Evolutionary conservation across 2,888 invertebrate species (phyloP).

Genomic region (Pristionchus entomophagus): DNA sequence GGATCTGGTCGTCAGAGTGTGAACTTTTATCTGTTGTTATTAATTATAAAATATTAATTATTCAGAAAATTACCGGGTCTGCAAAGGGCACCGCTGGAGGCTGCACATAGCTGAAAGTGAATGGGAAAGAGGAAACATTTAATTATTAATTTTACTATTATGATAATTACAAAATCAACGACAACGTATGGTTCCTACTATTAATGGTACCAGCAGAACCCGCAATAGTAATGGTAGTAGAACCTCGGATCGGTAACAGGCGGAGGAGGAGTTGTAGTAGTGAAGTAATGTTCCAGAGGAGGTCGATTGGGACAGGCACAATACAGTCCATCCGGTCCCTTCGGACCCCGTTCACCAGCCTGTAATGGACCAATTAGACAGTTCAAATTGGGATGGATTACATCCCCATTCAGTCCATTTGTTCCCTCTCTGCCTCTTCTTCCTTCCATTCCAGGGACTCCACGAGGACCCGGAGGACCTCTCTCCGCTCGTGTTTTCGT

Average conservation of each 20-base stretch:
- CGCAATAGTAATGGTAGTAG: constrained; percentile 20
- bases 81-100: not conserved
- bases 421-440: constrained; percentile 18
- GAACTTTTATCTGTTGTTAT: not conserved
- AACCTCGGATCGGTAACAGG: not conserved
- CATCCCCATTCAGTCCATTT: not conserved
- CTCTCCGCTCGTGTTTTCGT: not conserved
- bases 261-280: not conserved
- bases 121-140: not conserved
- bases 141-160: not conserved
- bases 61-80: not conserved
- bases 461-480: not conserved
- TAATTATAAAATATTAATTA: not conserved
- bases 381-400: not conserved
- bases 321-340: constrained; percentile 16
- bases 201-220: not conserved
- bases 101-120: not conserved
- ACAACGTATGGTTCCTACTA: not conserved
- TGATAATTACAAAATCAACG: not conserved
- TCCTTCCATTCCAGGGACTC: constrained; percentile 3
- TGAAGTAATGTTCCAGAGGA: constrained; percentile 14
- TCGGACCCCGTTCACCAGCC: not conserved
- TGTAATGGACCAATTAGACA: not conserved
- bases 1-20: constrained; percentile 9
- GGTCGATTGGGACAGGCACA: constrained; percentile 31